Base-by-base conservation (phyloP, 2,888 invertebrate species). In the Coelopa pilipes region DNA sequence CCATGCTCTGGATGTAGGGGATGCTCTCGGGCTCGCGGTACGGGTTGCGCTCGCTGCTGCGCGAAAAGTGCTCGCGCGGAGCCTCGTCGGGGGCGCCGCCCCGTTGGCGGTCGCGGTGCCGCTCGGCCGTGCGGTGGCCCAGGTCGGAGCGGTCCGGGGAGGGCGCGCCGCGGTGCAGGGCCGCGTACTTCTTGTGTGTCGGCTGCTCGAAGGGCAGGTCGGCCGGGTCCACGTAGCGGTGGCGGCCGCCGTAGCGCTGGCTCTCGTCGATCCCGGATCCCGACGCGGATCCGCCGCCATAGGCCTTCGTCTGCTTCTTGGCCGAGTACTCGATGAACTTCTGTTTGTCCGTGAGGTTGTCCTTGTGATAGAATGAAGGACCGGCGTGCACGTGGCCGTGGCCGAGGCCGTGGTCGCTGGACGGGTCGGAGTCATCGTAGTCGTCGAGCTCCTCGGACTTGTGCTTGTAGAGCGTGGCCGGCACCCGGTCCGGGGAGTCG, bases 1-100 rank as follows among this genome's bases (percentile, higher is more conserved):
- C 88, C 82, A 87, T 87, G 79, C 87, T 87, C 74, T 88, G 85
- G 34, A 87, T 86, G 73, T 88, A 88, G 21, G 88, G 88, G 75
- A 87, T 82, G 76, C 86, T 88, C 77, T 87, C 86, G 0, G 87
- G 85, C 76, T 88, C 87, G 19, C 86, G 83, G 72, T 88, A 88
- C 2, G 88, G 88, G 82, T 88, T 88, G 11, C 87, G 84, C 62
- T 81, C 80, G 75, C 82, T 82, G 74, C 82, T 82, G 24, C 82
- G 81, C 0, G 85, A 83, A 65, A 76, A 79, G 17, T 81, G 81
- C 4, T 84, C 83, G 0, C 81, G 66, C 55, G 78, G 78, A 0
- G 79, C 75, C 0, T 81, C 82, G 1, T 78, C 34, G 34, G 53
- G 46, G 5, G 24, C 72, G 3, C 53, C 15, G n/a, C n/a, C 3